A percentile compares a stretch with the other conserved stretches of the same genome.
Conservation (phyloP, 2,113 vertebrate genomes). For the Plestiodon gilberti region DNA sequence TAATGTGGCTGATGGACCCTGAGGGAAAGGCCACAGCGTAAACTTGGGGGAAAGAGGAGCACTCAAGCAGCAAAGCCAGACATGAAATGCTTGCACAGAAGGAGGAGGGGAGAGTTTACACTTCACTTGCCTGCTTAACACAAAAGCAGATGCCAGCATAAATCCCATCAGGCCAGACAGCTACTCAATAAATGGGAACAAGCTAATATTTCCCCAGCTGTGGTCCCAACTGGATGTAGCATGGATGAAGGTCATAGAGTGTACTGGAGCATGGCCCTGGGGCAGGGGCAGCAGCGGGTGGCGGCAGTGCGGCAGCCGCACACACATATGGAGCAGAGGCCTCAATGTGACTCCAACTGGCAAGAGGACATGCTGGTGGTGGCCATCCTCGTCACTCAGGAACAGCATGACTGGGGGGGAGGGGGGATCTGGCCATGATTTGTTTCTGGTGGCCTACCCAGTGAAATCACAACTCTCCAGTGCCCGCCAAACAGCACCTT, state of each 20-base stretch:
- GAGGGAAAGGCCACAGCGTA: not conserved
- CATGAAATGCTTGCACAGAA: not conserved
- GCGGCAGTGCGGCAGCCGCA: not conserved
- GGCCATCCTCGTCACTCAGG: not conserved
- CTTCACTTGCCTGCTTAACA: constrained; percentile 17
- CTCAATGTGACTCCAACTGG: not conserved
- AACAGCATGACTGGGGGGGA: not conserved
- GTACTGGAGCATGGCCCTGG: not conserved
- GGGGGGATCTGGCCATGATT: not conserved
- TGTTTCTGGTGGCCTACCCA: not conserved
- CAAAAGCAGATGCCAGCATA: constrained; percentile 22
- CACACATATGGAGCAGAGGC: not conserved
- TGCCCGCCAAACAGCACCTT: not conserved
- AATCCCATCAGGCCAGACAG: constrained; percentile 25
- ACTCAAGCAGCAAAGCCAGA: not conserved
- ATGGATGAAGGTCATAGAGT: constrained; percentile 11
- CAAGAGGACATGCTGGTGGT: not conserved
- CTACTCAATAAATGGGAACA: constrained; percentile 25
- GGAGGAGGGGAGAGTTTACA: not conserved
- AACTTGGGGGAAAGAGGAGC: not conserved
- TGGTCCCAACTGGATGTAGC: not conserved
- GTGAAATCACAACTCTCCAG: not conserved
- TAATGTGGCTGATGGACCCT: not conserved
- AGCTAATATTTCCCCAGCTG: constrained; percentile 20
- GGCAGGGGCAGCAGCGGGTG: not conserved